phyloP scores from a whole-genome alignment of 2,113 vertebrate genomes.

The Neolamprologus caudopunctatus region DNA sequence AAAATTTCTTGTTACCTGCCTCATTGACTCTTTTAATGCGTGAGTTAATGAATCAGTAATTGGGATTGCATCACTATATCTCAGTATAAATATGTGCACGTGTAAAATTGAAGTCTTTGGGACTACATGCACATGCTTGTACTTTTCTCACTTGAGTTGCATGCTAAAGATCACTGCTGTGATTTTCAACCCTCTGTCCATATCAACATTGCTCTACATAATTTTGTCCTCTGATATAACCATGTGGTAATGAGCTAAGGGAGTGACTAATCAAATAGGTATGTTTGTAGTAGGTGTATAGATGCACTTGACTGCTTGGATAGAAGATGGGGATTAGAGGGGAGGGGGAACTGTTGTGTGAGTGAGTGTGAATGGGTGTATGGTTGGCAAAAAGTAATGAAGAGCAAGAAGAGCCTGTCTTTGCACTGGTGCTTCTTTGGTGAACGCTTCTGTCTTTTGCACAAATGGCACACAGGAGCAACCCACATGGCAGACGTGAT shows the following conservation, averaged over 20 bases:
- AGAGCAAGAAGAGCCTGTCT: background rate
- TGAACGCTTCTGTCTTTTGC: background rate
- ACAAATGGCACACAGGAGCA: background rate
- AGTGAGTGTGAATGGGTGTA: background rate
- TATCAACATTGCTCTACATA: conserved; percentile 19
- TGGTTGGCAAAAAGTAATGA: background rate
- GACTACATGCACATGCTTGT: background rate
- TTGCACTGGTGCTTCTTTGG: background rate
- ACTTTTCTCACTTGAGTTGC: background rate
- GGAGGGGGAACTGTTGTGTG: background rate
- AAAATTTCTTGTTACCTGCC: conserved; percentile 17
- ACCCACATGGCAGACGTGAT: background rate
- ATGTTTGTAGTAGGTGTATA: background rate
- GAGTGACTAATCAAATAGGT: conserved; percentile 14
- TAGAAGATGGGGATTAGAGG: background rate
- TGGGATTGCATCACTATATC: background rate
- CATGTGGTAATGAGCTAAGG: conserved; percentile 46
- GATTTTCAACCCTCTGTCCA: background rate
- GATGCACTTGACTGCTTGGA: conserved; percentile 1
- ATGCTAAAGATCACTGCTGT: conserved; percentile 27
- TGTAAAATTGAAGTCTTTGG: background rate
- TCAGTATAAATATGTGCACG: background rate
- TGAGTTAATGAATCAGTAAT: background rate
- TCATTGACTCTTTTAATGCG: conserved; percentile 12
- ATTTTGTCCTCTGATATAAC: conserved; percentile 3